A percentile compares a stretch with the other conserved stretches of the same genome.
Evolutionary conservation across 2,113 vertebrate genomes (phyloP).

Genomic region (Prionailurus viverrinus): DNA sequence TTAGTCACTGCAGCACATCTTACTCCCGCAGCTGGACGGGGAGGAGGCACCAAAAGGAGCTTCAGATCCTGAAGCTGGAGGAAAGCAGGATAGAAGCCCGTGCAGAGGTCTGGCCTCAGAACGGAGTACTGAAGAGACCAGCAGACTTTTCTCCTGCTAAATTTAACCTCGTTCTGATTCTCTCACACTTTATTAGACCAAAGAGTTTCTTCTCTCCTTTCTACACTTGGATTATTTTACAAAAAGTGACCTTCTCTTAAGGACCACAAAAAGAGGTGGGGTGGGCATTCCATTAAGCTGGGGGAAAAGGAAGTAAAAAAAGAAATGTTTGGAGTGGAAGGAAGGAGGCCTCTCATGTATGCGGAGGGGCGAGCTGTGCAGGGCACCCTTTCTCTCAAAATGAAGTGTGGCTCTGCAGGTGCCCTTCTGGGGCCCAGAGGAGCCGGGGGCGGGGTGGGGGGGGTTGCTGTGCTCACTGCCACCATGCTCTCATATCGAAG

Average conservation of each 20-base stretch:
- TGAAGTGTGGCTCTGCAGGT: not conserved
- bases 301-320: not conserved
- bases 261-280: not conserved
- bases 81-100: not conserved
- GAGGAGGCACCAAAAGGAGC: not conserved
- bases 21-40: not conserved
- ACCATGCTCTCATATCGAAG: not conserved
- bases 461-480: rapidly evolving
- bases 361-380: no score
- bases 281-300: not conserved
- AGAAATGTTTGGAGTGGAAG: not conserved
- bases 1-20: not conserved
- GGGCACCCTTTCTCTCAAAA: not conserved
- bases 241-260: not conserved
- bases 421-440: not conserved
- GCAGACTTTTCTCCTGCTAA: not conserved
- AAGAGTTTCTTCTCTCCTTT: slow-evolving; percentile 9
- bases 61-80: not conserved
- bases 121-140: not conserved
- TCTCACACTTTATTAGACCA: slow-evolving; percentile 8
- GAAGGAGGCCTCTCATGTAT: not conserved
- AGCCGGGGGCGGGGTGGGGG: rapidly evolving
- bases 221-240: not conserved
- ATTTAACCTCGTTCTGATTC: slow-evolving; percentile 29
- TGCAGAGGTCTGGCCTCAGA: not conserved